These are phyloP conservation scores for Aphelenchoides fujianensis DNA, from an alignment of 1,140 invertebrate species.

Conservation along the genomic window DNA sequence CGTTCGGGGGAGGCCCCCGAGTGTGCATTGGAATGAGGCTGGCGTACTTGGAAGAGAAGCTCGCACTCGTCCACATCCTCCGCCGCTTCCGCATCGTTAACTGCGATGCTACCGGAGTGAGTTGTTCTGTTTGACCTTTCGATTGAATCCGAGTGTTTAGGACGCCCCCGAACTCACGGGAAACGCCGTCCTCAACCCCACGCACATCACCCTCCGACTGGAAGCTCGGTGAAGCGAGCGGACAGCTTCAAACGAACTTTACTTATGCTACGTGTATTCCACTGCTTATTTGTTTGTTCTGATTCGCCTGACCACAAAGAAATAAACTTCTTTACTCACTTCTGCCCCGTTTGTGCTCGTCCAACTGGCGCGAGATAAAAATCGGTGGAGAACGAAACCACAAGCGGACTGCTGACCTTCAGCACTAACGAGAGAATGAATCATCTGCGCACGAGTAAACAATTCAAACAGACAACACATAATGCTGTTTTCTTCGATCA, in stretches of 20 bases:
- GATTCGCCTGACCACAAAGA: too few species aligned
- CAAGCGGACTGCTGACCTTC: not conserved
- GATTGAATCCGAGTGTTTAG: too few species aligned
- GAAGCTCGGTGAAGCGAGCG: not conserved
- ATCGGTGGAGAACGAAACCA: not conserved
- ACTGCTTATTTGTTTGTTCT: not conserved
- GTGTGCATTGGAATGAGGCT: conserved; percentile 60
- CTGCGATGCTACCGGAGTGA: conserved; percentile 46
- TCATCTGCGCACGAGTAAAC: too few species aligned
- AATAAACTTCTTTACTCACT: too few species aligned
- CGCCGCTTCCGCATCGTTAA: conserved; percentile 47
- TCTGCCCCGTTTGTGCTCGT: too few species aligned
- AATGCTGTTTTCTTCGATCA: too few species aligned
- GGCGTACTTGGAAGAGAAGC: conserved; percentile 57
- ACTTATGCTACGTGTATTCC: too few species aligned
- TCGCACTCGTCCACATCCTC: conserved; percentile 52
- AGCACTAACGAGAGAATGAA: not conserved
- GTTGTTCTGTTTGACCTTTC: too few species aligned
- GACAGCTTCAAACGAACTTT: not conserved
- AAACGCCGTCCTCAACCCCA: not conserved
- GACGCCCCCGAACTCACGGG: not conserved
- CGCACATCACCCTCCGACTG: not conserved
- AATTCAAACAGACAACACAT: too few species aligned
- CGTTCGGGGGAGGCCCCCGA: conserved; percentile 48
- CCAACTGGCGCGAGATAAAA: not conserved